These are phyloP conservation scores for Campylorhamphus procurvoides DNA, from an alignment of 2,113 vertebrate species.

Conservation along the genomic window DNA sequence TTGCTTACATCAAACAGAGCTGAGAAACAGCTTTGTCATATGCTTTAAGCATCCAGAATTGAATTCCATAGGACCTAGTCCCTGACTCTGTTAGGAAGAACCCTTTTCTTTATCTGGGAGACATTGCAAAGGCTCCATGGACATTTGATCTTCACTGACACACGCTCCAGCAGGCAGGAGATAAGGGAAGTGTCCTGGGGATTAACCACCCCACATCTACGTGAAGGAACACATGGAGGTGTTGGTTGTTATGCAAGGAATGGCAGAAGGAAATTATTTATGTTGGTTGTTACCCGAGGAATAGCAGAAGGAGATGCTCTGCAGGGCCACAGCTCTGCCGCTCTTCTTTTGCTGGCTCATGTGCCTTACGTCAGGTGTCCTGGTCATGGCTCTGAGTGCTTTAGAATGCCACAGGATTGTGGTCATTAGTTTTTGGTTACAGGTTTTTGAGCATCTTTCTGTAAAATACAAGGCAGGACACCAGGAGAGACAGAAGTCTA, in stretches of 20 bases:
- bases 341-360: not conserved
- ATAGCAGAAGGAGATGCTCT: not conserved
- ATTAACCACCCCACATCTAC: not conserved
- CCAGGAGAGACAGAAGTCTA: not conserved
- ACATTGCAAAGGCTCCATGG: not conserved
- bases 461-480: not conserved
- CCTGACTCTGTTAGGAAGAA: not conserved
- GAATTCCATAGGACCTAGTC: not conserved
- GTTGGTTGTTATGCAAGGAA: not conserved
- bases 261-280: not conserved
- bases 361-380: not conserved
- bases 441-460: not conserved
- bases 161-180: not conserved
- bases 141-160: not conserved
- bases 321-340: not conserved
- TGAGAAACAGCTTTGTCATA: not conserved
- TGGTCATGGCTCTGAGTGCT: not conserved
- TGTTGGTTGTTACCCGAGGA: not conserved
- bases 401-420: not conserved
- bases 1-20: not conserved
- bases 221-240: not conserved
- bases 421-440: not conserved
- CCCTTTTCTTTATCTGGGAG: not conserved
- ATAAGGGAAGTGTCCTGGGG: not conserved
- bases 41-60: not conserved